Percentiles rank a stretch among this genome's conserved stretches.
Evolutionary conservation across 2,797 vertebrate genomes (phyloP).

Genomic region (Scolopax rusticola): DNA sequence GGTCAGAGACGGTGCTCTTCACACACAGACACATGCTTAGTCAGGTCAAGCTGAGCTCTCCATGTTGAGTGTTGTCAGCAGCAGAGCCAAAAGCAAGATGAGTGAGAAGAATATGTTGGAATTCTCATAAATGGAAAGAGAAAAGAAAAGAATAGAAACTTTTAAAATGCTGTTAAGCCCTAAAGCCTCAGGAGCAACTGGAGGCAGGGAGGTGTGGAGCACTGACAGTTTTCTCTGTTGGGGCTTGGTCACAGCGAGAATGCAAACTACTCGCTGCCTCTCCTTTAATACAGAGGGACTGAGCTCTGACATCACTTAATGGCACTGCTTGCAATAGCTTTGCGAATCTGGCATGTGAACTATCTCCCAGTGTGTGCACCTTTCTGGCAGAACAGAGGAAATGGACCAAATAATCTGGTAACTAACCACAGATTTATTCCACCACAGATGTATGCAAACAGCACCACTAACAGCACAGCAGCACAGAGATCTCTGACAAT

Average conservation of each 20-base stretch:
- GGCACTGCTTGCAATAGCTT: neutral
- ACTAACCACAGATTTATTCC: neutral
- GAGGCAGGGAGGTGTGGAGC: neutral
- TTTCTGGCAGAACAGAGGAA: neutral
- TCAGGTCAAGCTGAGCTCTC: neutral
- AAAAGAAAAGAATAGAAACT: neutral
- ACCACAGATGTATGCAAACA: fast-evolving
- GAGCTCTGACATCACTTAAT: neutral
- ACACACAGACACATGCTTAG: neutral
- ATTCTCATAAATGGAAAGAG: neutral
- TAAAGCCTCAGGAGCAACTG: neutral
- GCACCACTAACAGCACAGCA: neutral
- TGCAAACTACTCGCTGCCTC: neutral
- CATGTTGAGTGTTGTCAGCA: neutral
- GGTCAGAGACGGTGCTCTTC: neutral
- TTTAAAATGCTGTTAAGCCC: neutral
- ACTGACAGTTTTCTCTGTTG: neutral
- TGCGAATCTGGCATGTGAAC: neutral
- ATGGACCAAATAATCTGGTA: neutral
- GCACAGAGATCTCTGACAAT: neutral
- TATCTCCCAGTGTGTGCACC: neutral
- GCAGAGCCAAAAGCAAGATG: neutral
- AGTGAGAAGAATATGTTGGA: neutral
- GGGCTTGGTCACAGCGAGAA: neutral
- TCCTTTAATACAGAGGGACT: neutral